Conservation (phyloP, 2,113 vertebrate genomes). For the Lophochroa leadbeateri region DNA sequence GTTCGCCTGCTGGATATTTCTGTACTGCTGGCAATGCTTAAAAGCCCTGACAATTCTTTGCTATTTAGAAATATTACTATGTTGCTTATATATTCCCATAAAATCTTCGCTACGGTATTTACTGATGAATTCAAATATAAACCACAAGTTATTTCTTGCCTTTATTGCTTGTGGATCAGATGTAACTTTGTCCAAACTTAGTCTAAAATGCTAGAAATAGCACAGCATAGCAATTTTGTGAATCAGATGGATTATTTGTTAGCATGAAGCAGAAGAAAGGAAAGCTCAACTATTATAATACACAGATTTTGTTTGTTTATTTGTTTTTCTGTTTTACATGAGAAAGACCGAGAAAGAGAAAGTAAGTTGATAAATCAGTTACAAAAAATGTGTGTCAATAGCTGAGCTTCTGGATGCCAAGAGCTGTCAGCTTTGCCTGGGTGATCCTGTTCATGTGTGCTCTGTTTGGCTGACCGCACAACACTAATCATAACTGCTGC, state of each 20-base stretch:
- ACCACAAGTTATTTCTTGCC: not conserved
- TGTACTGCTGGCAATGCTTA: not conserved
- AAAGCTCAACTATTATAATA: not conserved
- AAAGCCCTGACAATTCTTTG: not conserved
- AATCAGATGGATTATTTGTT: not conserved
- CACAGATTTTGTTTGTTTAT: not conserved
- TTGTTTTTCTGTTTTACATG: not conserved
- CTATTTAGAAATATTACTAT: not conserved
- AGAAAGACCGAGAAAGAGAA: not conserved
- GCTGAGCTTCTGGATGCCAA: not conserved
- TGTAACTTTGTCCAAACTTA: not conserved
- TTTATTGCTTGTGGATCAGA: not conserved
- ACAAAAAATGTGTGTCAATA: not conserved
- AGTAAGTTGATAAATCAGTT: not conserved
- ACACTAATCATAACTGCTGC: not conserved
- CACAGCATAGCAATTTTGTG: not conserved
- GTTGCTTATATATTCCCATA: not conserved
- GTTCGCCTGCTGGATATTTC: not conserved
- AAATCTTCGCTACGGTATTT: not conserved
- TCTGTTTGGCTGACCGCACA: not conserved
- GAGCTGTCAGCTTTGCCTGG: not conserved
- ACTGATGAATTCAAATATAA: not conserved
- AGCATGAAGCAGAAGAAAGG: not conserved
- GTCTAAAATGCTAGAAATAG: not conserved
- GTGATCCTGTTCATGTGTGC: not conserved